These are phyloP conservation scores for Lysandra coridon DNA, from an alignment of 2,888 invertebrate genomes.

Conservation along the genomic window DNA sequence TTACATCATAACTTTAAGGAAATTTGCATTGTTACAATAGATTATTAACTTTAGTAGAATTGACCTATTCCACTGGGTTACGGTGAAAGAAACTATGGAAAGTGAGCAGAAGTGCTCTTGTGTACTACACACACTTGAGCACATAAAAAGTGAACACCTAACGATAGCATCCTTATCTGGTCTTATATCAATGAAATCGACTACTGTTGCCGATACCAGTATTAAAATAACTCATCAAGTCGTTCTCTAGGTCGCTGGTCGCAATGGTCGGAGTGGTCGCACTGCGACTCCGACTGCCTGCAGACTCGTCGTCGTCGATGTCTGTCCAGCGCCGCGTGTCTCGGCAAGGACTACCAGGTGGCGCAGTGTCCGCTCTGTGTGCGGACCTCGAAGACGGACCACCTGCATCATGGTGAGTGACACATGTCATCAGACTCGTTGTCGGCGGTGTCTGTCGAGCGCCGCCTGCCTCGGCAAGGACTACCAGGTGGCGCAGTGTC, in stretches of 20 bases:
- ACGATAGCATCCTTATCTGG: no score
- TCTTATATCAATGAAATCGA: no score
- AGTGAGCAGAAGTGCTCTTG: no score
- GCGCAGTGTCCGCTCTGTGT: conserved; percentile 70
- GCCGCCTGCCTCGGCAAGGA: conserved; percentile 66
- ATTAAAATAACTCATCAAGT: neutral
- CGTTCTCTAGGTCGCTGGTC: conserved; percentile 85
- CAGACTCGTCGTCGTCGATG: conserved; percentile 91
- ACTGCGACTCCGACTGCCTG: conserved; percentile 93
- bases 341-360: conserved; percentile 68
- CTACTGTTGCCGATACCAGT: no score
- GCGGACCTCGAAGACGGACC: conserved; percentile 67
- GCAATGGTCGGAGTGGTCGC: conserved; percentile 94
- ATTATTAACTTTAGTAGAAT: no score
- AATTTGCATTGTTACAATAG: no score
- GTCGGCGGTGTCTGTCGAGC: conserved; percentile 83
- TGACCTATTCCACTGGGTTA: no score
- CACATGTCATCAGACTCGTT: conserved; percentile 82
- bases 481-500: conserved; percentile 68
- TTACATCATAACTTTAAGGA: no score
- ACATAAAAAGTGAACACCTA: no score
- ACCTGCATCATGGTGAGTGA: conserved; percentile 60
- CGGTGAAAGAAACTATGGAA: no score
- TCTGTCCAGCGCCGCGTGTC: conserved; percentile 61
- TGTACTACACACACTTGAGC: no score